A percentile compares a stretch with the other conserved stretches of the same genome.
Conservation (phyloP, 64 coral and sea anemone species). For the Montipora sp. region DNA sequence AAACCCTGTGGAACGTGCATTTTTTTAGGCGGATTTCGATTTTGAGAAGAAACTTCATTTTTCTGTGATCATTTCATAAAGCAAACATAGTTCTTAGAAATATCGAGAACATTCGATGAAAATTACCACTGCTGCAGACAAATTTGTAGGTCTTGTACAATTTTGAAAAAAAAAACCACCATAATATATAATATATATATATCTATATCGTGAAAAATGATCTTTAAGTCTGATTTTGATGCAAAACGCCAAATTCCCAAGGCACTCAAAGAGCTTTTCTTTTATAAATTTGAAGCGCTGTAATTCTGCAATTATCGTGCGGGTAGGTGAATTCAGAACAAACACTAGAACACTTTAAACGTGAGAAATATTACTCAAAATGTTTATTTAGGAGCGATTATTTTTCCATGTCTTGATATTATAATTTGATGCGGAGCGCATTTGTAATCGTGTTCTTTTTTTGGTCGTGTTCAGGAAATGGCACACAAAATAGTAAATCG, state of each 20-base stretch:
- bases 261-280: background rate
- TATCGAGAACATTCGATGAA: conserved; percentile 24
- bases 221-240: conserved; percentile 10
- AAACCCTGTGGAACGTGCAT: background rate
- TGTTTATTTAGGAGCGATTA: conserved; percentile 58
- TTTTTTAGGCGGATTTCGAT: conserved; percentile 8
- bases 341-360: conserved; percentile 19
- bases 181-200: no score
- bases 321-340: conserved; percentile 15
- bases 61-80: conserved; percentile 54
- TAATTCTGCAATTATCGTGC: conserved; percentile 21
- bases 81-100: background rate
- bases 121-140: background rate
- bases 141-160: conserved; percentile 16
- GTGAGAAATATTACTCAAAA: conserved; percentile 32
- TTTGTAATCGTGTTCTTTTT: background rate
- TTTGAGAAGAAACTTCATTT: conserved; percentile 23
- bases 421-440: background rate
- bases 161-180: background rate
- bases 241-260: background rate
- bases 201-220: background rate
- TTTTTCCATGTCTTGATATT: conserved; percentile 40
- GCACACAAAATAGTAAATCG: background rate
- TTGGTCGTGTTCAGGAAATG: background rate
- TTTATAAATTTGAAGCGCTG: background rate